Evolutionary conservation across 2,113 vertebrate genomes (phyloP).

Genomic region (Cheirogaleus medius): DNA sequence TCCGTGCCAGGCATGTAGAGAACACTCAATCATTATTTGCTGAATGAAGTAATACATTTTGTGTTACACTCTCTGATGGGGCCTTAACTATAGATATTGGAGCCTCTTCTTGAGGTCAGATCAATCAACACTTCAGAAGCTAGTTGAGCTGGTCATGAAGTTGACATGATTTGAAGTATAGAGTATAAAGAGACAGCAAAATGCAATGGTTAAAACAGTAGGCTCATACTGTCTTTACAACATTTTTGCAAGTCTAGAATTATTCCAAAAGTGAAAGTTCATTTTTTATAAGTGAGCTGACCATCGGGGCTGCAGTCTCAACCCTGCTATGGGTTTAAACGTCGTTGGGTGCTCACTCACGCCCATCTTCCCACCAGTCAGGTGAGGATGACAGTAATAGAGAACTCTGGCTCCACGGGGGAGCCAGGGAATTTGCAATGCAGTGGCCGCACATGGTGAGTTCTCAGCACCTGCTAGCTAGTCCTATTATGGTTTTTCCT

Average conservation of each 20-base stretch:
- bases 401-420: not conserved
- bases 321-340: not conserved
- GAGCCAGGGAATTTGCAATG: not conserved
- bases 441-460: rapidly evolving
- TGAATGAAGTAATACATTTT: not conserved
- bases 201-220: not conserved
- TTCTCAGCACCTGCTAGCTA: not conserved
- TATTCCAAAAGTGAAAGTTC: not conserved
- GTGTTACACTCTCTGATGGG: not conserved
- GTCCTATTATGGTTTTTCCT: not conserved
- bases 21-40: not conserved
- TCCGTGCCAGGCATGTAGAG: rapidly evolving
- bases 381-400: rapidly evolving
- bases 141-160: not conserved
- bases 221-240: not conserved
- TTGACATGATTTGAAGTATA: not conserved
- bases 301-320: rapidly evolving
- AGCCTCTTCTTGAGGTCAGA: not conserved
- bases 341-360: rapidly evolving
- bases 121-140: not conserved
- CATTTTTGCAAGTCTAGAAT: not conserved
- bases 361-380: rapidly evolving
- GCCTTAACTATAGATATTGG: not conserved
- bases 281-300: not conserved
- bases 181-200: not conserved